Conservation (phyloP, 2,888 invertebrate species). For the Epinotia demarniana region DNA sequence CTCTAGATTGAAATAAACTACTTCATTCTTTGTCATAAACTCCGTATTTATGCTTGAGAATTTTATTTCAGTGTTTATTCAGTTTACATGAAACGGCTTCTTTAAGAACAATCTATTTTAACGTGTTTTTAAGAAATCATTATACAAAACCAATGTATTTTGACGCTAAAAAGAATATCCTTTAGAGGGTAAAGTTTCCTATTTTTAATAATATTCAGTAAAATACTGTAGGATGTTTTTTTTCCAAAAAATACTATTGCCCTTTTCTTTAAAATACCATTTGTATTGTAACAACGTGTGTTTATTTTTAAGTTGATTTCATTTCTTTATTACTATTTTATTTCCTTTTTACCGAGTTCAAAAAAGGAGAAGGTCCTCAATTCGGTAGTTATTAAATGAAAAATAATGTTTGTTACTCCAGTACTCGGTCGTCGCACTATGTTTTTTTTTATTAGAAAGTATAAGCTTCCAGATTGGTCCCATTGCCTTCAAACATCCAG, state of each 20-base stretch:
- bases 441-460: too few relatives aligned
- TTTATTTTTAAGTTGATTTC: too few relatives aligned
- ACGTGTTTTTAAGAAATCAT: neutral
- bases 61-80: constrained; percentile 31
- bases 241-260: neutral
- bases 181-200: neutral
- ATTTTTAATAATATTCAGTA: neutral
- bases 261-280: neutral
- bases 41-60: constrained; percentile 25
- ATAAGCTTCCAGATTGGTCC: too few relatives aligned
- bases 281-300: too few relatives aligned
- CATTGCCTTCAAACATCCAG: too few relatives aligned
- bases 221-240: neutral
- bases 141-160: neutral
- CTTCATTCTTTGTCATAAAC: constrained; percentile 37
- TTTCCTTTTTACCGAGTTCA: too few relatives aligned
- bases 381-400: too few relatives aligned
- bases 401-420: too few relatives aligned
- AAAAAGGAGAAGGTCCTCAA: too few relatives aligned
- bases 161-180: constrained; percentile 1
- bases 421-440: too few relatives aligned
- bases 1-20: constrained; percentile 42
- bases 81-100: neutral
- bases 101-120: neutral
- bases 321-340: too few relatives aligned